Base-by-base conservation (phyloP, 2,113 vertebrate genomes). In the Chionis minor region DNA sequence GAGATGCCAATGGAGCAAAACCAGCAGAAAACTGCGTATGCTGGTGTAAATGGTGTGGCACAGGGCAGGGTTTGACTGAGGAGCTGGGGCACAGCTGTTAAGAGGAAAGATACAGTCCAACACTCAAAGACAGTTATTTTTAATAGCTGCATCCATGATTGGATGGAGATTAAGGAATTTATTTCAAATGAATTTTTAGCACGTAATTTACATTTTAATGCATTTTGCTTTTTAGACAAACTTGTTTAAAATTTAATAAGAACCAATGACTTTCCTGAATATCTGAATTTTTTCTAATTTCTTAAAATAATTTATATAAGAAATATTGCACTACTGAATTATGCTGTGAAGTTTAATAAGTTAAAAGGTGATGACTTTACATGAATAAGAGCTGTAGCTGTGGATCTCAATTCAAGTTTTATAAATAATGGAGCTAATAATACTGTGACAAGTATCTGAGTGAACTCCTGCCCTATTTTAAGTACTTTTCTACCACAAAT, bases 341-440 rank as follows among this genome's bases (percentile, higher is more conserved):
- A 88, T 18, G 24, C 49, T 65, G 33, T 61, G 42, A 87, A 75
- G 65, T 74, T 92, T 44, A 84, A 1, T 63, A 71, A 78, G 38
- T 63, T 80, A 92, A 93, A 90, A 79, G 35, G 18, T 79, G 56
- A 80, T 2, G 3, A 62, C 79, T 92, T 88, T 72, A 33, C 52
- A 56, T 0, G 0, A 85, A 14, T 51, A 86, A 67, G 40, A 90
- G 22, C 54, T 63, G 38, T 71, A 65, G 66, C 52, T 79, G 40
- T 32, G 18, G 70, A 78, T 14, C 20, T 42, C 65, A 93, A 63
- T 81, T 74, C 47, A 72, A 72, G 17, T 63, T 82, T 56, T 59
- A 79, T 17, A 79, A 81, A 72, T 69, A 90, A 92, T 40, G 56
- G 10, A 88, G 58, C n/a, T 93, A 87, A 74, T 85, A 87, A 73